Evolutionary conservation across 2,113 vertebrate genomes (phyloP).

Genomic region (Stomatorhinus ivindoensis): DNA sequence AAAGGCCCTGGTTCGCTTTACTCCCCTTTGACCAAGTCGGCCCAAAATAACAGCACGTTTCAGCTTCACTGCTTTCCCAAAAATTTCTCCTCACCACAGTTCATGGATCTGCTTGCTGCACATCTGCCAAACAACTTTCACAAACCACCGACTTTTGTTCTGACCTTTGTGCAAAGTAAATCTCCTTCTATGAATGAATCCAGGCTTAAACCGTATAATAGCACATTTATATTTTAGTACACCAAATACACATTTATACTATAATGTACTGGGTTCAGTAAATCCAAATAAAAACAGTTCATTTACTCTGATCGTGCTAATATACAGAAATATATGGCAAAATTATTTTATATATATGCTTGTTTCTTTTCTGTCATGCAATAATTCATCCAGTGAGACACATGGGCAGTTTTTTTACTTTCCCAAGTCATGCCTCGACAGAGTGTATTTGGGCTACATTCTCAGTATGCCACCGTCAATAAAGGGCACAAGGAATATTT

Average conservation of each 20-base stretch:
- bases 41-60: not conserved
- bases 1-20: not conserved
- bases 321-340: not conserved
- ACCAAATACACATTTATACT: not conserved
- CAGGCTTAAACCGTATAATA: not conserved
- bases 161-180: not conserved
- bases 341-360: not conserved
- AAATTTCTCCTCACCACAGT: not conserved
- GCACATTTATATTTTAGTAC: not conserved
- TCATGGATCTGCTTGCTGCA: not conserved
- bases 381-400: not conserved
- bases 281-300: not conserved
- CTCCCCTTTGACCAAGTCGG: not conserved
- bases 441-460: not conserved
- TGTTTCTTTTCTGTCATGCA: not conserved
- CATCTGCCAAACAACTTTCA: not conserved
- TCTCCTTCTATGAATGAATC: not conserved
- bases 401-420: not conserved
- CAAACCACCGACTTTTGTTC: not conserved
- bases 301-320: not conserved
- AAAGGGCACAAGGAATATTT: not conserved
- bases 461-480: not conserved
- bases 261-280: not conserved
- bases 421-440: not conserved
- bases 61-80: not conserved